phyloP scores from a whole-genome alignment of 2,797 vertebrate species.

The Eptatretus atami region DNA sequence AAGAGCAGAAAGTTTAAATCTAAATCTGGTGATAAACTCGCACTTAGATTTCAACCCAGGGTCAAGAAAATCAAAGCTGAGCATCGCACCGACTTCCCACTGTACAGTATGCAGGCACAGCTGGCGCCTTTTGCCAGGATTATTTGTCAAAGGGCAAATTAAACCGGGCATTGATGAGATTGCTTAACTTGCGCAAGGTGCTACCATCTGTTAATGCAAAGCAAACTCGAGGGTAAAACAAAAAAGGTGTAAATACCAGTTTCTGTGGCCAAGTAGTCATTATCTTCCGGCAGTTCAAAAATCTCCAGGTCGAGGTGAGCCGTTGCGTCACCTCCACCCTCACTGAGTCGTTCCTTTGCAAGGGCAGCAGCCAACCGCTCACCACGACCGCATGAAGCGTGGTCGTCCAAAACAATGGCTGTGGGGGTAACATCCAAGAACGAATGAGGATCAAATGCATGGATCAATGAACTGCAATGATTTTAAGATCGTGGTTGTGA shows the following conservation, averaged over 20 bases:
- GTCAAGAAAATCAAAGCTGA: too few relatives aligned
- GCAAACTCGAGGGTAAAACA: too few relatives aligned
- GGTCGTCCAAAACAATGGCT: constrained; percentile 58
- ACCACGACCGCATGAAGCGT: constrained; percentile 36
- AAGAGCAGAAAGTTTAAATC: too few relatives aligned
- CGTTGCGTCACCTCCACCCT: constrained; percentile 25
- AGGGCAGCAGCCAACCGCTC: constrained; percentile 45
- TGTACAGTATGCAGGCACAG: too few relatives aligned
- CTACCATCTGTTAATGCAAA: too few relatives aligned
- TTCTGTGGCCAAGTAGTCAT: constrained; percentile 57
- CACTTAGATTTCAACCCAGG: too few relatives aligned
- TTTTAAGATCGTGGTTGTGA: not conserved
- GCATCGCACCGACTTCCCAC: too few relatives aligned
- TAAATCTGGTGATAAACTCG: too few relatives aligned
- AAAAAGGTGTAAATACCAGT: constrained; percentile 25
- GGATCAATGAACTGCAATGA: not conserved
- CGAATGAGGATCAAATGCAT: not conserved
- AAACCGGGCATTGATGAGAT: too few relatives aligned
- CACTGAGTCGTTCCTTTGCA: constrained; percentile 53
- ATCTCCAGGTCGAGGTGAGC: constrained; percentile 50
- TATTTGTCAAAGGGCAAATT: too few relatives aligned
- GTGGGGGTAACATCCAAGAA: constrained; percentile 7
- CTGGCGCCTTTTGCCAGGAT: too few relatives aligned
- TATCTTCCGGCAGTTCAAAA: constrained; percentile 47
- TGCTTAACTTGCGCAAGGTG: too few relatives aligned